Evolutionary conservation across 2,888 invertebrate genomes (phyloP).

Genomic region (Cerceris rybyensis): DNA sequence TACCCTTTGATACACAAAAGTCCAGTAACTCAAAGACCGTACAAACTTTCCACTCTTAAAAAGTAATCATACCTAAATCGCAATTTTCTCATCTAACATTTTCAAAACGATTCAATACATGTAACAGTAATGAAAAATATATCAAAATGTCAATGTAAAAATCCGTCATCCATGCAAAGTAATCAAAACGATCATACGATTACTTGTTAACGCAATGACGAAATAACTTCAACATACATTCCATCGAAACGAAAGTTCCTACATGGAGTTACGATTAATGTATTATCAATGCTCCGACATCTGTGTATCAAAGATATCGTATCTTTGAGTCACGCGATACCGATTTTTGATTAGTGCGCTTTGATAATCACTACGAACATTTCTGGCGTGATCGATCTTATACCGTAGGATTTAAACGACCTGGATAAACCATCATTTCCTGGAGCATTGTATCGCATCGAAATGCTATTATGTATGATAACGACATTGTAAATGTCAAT

Average conservation of each 20-base stretch:
- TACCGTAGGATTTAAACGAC: background rate
- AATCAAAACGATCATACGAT: too few species aligned
- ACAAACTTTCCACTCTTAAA: background rate
- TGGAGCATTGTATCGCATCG: background rate
- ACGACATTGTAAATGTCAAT: too few species aligned
- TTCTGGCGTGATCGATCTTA: conserved; percentile 22
- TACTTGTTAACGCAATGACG: too few species aligned
- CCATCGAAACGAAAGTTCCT: background rate
- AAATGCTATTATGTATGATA: too few species aligned
- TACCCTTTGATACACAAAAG: conserved; percentile 39
- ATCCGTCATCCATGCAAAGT: too few species aligned
- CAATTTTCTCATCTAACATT: too few species aligned
- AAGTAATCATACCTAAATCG: too few species aligned
- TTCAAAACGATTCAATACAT: too few species aligned
- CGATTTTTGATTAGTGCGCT: conserved; percentile 52
- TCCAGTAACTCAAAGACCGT: background rate
- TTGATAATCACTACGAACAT: conserved; percentile 52
- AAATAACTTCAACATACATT: background rate
- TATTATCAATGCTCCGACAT: conserved; percentile 8
- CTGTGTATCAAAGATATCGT: conserved; percentile 32
- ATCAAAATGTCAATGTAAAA: too few species aligned
- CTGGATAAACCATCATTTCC: background rate
- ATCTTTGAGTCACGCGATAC: conserved; percentile 38
- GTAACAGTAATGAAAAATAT: too few species aligned
- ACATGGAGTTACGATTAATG: background rate